These are phyloP conservation scores for Spodoptera picta DNA, from an alignment of 2,888 invertebrate genomes.

Conservation along the genomic window DNA sequence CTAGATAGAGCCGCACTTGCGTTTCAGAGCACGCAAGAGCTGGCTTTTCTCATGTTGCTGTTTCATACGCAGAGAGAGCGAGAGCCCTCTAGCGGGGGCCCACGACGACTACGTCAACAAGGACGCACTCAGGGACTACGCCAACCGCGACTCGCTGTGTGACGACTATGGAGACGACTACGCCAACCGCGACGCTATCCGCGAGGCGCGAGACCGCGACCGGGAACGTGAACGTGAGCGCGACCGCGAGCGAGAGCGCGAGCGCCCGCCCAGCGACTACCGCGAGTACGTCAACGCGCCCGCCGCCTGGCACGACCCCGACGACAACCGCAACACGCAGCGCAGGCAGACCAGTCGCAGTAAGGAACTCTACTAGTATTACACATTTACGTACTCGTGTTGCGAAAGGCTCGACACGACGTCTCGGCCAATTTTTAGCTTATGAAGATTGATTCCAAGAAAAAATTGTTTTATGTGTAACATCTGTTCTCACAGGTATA, in stretches of 20 bases:
- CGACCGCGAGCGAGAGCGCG: constrained; percentile 74
- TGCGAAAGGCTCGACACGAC: too few relatives aligned
- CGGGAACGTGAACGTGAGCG: constrained; percentile 76
- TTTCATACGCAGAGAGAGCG: constrained; percentile 87
- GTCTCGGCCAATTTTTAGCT: too few relatives aligned
- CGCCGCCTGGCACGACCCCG: constrained; percentile 77
- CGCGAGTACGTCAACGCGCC: constrained; percentile 87
- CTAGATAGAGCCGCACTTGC: constrained; percentile 71
- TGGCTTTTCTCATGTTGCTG: constrained; percentile 86
- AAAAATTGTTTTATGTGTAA: neutral
- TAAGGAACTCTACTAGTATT: constrained; percentile 49
- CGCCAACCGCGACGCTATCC: constrained; percentile 85
- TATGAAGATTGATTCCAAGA: too few relatives aligned
- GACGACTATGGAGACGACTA: constrained; percentile 87
- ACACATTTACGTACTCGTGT: too few relatives aligned
- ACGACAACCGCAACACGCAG: constrained; percentile 82
- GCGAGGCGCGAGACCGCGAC: constrained; percentile 81
- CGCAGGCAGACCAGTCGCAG: constrained; percentile 78
- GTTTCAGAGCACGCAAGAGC: constrained; percentile 82
- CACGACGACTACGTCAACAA: constrained; percentile 86
- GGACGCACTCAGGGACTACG: constrained; percentile 82
- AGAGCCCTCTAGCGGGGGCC: constrained; percentile 79
- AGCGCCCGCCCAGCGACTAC: constrained; percentile 78
- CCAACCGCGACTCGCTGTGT: constrained; percentile 82
- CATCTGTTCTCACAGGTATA: constrained; percentile 65